A percentile compares a stretch with the other conserved stretches of the same genome.
phyloP scores from a whole-genome alignment of 2,113 vertebrate genomes.

The Zosterops borbonicus region DNA sequence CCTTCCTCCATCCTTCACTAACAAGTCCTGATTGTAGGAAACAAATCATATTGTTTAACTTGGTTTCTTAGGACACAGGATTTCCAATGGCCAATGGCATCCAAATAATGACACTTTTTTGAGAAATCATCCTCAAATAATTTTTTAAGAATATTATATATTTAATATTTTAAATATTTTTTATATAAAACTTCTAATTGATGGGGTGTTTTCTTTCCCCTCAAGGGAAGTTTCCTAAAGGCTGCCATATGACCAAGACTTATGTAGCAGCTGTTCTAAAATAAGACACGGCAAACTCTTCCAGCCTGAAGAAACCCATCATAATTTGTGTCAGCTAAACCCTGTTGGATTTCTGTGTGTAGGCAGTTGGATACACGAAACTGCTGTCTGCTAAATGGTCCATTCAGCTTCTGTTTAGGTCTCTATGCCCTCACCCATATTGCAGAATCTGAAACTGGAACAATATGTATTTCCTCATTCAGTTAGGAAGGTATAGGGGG shows the following conservation, averaged over 20 bases:
- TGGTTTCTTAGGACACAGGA: not conserved
- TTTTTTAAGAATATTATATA: not conserved
- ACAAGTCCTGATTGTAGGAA: not conserved
- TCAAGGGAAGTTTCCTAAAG: conserved; percentile 52
- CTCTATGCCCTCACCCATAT: not conserved
- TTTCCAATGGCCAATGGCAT: conserved; percentile 25
- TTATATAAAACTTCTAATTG: not conserved
- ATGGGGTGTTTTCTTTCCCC: not conserved
- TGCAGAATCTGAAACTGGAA: conserved; percentile 19
- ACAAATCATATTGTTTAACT: not conserved
- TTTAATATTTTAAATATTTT: not conserved
- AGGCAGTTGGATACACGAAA: conserved; percentile 30
- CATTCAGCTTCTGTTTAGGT: conserved; percentile 47
- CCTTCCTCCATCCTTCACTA: not conserved
- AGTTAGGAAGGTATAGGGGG: not conserved
- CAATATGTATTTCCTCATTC: not conserved
- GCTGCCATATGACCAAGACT: conserved; percentile 40
- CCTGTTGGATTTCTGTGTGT: conserved; percentile 49
- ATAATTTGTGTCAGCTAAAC: conserved; percentile 7
- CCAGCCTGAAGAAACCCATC: conserved; percentile 39
- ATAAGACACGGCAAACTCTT: conserved; percentile 38
- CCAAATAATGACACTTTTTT: conserved; percentile 20
- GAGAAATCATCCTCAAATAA: conserved; percentile 36
- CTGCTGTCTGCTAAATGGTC: conserved; percentile 45
- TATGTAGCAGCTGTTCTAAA: conserved; percentile 54